These are phyloP conservation scores for Saguinus imperator DNA, from an alignment of 2,113 vertebrate species.

Conservation along the genomic window DNA sequence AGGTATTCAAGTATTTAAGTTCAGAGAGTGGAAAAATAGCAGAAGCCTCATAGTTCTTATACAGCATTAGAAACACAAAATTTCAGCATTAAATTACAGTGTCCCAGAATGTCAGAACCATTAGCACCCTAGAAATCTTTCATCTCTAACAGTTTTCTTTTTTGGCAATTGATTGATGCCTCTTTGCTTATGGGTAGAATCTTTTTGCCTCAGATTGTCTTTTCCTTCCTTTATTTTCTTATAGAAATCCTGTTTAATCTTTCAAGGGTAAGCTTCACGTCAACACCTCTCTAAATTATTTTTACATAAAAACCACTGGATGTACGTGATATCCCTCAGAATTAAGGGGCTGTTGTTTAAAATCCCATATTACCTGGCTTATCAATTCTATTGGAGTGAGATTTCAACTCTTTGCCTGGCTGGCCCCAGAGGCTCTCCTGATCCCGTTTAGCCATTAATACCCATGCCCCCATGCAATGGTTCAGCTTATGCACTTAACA, in stretches of 20 bases:
- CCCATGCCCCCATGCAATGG: accelerated
- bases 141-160: background rate
- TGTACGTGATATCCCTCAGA: background rate
- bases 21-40: background rate
- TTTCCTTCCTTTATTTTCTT: constrained; percentile 14
- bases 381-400: background rate
- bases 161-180: background rate
- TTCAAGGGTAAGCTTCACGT: background rate
- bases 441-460: background rate
- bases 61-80: background rate
- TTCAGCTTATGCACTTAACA: background rate
- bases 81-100: background rate
- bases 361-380: background rate
- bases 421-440: background rate
- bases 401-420: background rate
- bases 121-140: background rate
- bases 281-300: constrained; percentile 20
- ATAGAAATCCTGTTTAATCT: background rate
- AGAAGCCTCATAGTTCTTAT: background rate
- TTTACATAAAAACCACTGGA: background rate
- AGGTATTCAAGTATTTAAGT: background rate
- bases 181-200: background rate
- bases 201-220: background rate
- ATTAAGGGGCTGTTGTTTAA: background rate
- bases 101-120: background rate